Evolutionary conservation across 2,797 vertebrate species (phyloP), one percentile per base, ranked within the genome.

Genomic region (Nyctalus aviator): DNA sequence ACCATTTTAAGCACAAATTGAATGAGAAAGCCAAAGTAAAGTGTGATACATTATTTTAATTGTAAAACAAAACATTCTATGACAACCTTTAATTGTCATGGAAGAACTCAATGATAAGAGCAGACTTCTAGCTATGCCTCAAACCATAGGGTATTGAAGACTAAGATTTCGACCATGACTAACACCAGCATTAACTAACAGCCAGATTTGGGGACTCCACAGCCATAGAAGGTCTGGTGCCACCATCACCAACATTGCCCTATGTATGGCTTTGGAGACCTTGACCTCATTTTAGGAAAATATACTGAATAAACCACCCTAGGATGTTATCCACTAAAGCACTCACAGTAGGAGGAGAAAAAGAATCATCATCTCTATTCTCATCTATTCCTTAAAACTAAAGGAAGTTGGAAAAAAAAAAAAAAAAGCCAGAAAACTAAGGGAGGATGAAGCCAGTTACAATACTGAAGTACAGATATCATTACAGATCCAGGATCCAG

Each of bases 301-400:
- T n/a, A 37, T 8, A 14, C 17, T 41, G 55, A 87, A 35, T 21
- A 44, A 44, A 44, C 44, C 8, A 71, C 1, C 10, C 7, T 32
- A 32, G 37, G 35, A 35, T 50, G n/a, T 94, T 77, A 35, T 84
- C 32, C 75, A 90, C 78, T 37, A 48, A 92, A 84, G 35, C 35
- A 48, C 35, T 91, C 66, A 66, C 48, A 48, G 44, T 15, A 76
- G 69, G 86, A 84, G 44, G 27, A 81, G 53, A 44, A 37, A 77
- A 44, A 6, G n/a, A 27, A 8, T 13, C 55, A 17, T 57, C 84
- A 77, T 82, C 48, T 87, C 23, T 32, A 59, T 35, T 82, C 59
- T 91, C 7, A 25, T 68, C 91, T 79, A 69, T 84, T 73, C 72
- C 86, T 94, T 93, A 72, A 88, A 90, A 83, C 48, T 72, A 53